A percentile compares a stretch with the other conserved stretches of the same genome.
Conservation (phyloP, 2,113 vertebrate species). For the Pygoscelis antarcticus region DNA sequence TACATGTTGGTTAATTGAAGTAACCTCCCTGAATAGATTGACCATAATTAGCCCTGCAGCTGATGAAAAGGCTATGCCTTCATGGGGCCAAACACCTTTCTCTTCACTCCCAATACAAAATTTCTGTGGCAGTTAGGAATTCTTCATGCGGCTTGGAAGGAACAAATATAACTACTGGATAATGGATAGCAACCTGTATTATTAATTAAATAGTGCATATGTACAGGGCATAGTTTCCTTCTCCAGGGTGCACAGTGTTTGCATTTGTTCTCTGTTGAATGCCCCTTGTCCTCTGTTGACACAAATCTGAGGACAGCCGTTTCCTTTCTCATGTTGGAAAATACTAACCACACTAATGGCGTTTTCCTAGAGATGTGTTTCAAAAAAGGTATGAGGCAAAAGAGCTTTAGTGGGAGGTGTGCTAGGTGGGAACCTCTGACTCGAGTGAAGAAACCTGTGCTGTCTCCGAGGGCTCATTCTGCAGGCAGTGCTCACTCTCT, state of each 20-base stretch:
- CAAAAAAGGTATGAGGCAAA: background rate
- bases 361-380: background rate
- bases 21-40: background rate
- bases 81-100: background rate
- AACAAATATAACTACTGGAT: background rate
- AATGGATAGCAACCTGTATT: background rate
- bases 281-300: background rate
- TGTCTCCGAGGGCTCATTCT: fast-evolving
- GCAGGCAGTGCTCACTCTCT: background rate
- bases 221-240: background rate
- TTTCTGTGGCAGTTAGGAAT: background rate
- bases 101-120: background rate
- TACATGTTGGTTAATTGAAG: background rate
- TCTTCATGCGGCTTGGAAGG: background rate
- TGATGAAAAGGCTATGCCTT: background rate
- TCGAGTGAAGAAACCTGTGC: background rate
- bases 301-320: background rate
- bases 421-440: background rate
- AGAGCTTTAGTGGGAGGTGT: background rate
- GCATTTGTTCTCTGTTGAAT: background rate
- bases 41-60: background rate
- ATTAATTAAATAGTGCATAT: background rate
- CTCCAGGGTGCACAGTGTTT: background rate
- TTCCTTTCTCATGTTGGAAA: background rate
- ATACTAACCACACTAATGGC: background rate